Evolutionary conservation across 2,113 vertebrate genomes (phyloP).

Genomic region (Colinus virginianus): DNA sequence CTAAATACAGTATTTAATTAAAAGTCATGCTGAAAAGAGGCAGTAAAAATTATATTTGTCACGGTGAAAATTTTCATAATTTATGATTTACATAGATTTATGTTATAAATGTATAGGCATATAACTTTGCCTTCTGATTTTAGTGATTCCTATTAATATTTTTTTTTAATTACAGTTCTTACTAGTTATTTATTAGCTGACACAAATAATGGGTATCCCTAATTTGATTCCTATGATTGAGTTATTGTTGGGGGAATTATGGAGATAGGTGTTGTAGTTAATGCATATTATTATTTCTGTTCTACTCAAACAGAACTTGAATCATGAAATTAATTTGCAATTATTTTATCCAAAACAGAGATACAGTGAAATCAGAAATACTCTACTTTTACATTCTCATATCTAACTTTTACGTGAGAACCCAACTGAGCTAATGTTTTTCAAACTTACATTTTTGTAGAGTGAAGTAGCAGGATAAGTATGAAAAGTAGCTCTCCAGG

Average conservation of each 20-base stretch:
- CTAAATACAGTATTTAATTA: conserved; percentile 73
- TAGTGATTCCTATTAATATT: conserved; percentile 20
- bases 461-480: neutral
- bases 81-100: conserved; percentile 6
- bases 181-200: conserved; percentile 12
- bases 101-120: neutral
- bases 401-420: neutral
- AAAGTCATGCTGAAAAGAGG: conserved; percentile 59
- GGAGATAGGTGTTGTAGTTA: neutral
- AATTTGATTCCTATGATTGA: neutral
- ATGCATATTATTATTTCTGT: neutral
- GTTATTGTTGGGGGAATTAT: neutral
- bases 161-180: conserved; percentile 26
- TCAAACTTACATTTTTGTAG: neutral
- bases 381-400: neutral
- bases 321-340: neutral
- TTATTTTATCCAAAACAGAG: neutral
- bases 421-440: neutral
- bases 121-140: conserved; percentile 23
- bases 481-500: neutral
- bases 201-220: neutral
- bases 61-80: conserved; percentile 62
- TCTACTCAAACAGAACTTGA: neutral
- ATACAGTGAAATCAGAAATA: neutral
- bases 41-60: conserved; percentile 55